Evolutionary conservation across 1,140 invertebrate genomes (phyloP).

Genomic region (Drusus annulatus): DNA sequence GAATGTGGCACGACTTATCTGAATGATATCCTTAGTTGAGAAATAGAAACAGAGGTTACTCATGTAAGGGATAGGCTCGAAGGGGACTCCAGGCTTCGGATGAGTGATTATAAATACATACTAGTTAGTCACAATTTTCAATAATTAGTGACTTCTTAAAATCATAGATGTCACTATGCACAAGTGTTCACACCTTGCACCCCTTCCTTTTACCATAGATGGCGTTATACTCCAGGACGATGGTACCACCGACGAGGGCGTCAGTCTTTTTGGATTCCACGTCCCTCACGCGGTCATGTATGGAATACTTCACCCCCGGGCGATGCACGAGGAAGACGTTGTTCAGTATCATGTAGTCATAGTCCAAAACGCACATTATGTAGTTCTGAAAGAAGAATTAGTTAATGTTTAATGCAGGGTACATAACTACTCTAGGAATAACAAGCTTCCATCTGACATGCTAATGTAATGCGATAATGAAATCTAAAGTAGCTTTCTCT

Average conservation of each 20-base stretch:
- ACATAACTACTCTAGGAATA: background rate
- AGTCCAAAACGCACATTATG: constrained; percentile 87
- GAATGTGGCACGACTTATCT: too few relatives aligned
- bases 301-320: constrained; percentile 87
- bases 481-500: too few relatives aligned
- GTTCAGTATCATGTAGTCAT: constrained; percentile 91
- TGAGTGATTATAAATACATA: too few relatives aligned
- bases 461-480: too few relatives aligned
- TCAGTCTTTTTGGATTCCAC: constrained; percentile 85
- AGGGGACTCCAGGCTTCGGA: too few relatives aligned
- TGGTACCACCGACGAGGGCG: constrained; percentile 73
- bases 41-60: too few relatives aligned
- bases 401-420: background rate
- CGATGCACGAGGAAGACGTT: constrained; percentile 92
- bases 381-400: constrained; percentile 79
- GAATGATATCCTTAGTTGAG: too few relatives aligned
- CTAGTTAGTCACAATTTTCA: too few relatives aligned
- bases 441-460: too few relatives aligned
- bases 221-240: constrained; percentile 76
- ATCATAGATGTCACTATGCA: too few relatives aligned
- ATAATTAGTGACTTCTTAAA: too few relatives aligned
- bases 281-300: constrained; percentile 83
- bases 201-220: constrained; percentile 85
- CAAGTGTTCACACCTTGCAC: constrained; percentile 79
- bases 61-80: too few relatives aligned